Evolutionary conservation across 1,140 invertebrate genomes (phyloP).

Genomic region (Apocrypta bakeri): DNA sequence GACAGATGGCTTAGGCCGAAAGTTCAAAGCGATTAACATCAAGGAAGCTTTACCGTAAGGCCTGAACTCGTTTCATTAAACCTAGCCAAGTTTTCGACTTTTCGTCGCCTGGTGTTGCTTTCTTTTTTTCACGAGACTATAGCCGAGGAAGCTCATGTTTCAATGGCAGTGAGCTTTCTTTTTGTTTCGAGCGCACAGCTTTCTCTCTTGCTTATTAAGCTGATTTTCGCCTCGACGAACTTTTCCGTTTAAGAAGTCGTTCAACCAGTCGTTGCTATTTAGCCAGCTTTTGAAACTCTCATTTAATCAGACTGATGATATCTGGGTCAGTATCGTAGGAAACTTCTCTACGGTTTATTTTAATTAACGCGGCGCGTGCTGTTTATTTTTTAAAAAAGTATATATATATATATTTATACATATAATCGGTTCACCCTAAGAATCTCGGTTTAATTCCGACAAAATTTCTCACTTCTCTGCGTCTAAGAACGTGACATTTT

Average conservation of each 20-base stretch:
- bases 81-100: neutral
- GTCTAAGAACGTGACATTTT: neutral
- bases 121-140: neutral
- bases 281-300: neutral
- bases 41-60: constrained; percentile 39
- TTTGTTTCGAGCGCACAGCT: neutral
- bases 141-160: no score
- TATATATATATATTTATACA: no score
- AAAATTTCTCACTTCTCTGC: no score
- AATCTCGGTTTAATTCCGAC: no score
- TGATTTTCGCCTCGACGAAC: neutral
- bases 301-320: constrained; percentile 1
- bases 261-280: constrained; percentile 3
- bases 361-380: neutral
- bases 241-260: constrained; percentile 32
- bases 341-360: neutral
- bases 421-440: no score
- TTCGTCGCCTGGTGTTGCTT: neutral
- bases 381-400: neutral
- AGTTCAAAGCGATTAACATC: constrained; percentile 52
- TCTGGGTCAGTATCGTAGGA: neutral
- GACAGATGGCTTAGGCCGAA: constrained; percentile 41
- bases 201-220: constrained; percentile 32
- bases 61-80: constrained; percentile 1
- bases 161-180: neutral